These are phyloP conservation scores for Blennius ocellaris DNA, from an alignment of 2,113 vertebrate genomes.

Conservation along the genomic window DNA sequence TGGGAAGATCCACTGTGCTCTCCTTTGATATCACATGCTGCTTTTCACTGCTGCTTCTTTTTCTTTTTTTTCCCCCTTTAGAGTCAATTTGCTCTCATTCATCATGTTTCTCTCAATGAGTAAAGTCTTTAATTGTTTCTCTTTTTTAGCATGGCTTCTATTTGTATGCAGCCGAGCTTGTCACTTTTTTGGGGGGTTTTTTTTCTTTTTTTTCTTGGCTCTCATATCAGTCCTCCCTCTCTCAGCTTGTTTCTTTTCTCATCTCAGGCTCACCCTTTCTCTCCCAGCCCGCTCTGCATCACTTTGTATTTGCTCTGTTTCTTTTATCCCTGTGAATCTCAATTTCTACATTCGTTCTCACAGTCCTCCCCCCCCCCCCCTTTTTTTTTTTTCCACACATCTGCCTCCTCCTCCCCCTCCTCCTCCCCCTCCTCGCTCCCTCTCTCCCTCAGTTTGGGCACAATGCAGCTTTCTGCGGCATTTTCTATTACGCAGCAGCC, in stretches of 20 bases:
- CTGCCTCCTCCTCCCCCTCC: conserved; percentile 8
- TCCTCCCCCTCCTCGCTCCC: not conserved
- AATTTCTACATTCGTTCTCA: not conserved
- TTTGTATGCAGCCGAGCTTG: not conserved
- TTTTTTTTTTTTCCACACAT: conserved; percentile 11
- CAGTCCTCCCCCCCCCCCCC: conserved; percentile 22
- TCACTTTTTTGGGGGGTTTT: not conserved
- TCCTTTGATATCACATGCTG: conserved; percentile 31
- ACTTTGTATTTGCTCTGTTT: conserved; percentile 30
- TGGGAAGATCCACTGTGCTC: conserved; percentile 60
- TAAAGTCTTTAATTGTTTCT: not conserved
- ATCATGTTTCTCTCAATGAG: not conserved
- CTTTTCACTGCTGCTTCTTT: conserved; percentile 17
- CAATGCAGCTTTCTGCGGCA: conserved; percentile 90
- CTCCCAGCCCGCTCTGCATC: conserved; percentile 2
- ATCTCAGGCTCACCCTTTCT: not conserved
- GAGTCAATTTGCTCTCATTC: not conserved
- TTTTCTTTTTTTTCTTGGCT: not conserved
- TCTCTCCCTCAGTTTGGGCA: conserved; percentile 52
- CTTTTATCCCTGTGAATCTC: conserved; percentile 50
- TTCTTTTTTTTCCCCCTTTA: not conserved
- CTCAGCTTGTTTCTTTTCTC: too few species aligned
- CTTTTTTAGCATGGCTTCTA: not conserved
- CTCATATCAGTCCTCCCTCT: not conserved
- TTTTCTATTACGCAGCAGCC: conserved; percentile 90